Base-by-base conservation (phyloP, 2,113 vertebrate genomes). In the Centropristis striata region DNA sequence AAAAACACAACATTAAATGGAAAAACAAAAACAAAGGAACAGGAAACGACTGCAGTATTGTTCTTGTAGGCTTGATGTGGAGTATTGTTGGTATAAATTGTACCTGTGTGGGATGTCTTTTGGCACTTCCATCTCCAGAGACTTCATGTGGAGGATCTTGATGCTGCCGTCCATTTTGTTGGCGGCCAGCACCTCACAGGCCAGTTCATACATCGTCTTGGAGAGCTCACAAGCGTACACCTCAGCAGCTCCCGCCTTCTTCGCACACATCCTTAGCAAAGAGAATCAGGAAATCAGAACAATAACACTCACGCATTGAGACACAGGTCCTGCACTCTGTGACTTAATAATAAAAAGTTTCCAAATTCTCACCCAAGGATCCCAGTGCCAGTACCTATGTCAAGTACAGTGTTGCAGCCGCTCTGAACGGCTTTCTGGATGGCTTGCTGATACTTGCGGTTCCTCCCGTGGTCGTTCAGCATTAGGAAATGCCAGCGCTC, bases 401-500 rank as follows among this genome's bases (percentile, higher is more conserved):
- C 98, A 66, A 99, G 93, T 80, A 99, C 97, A 28, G 96, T 96
- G 78, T 11, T 95, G 87, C 95, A 97, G 12, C 98, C 98, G 0
- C 88, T 93, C 61, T 1, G 44, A 39, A 99, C 95, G 0, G 97
- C 97, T 1, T 93, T 97, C 89, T 97, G 95, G 46, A 99, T 97
- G 37, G 98, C 98, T 78, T 95, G 94, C 20, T 97, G 95, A 88
- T 99, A 99, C 67, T 96, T 93, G n/a, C 82, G 89, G 86, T 99
- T 99, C 85, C 97, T 96, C 58, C 87, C 94, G n/a, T 78, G 92
- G 84, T 99, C 98, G 0, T 99, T 99, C 65, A 99, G 97, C 98
- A 99, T 99, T 27, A 98, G 91, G 92, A 98, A 99, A 84, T 99
- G 98, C 98, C 98, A 99, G 61, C 98, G 97, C 75, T 99, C 98